Conservation (phyloP, 2,113 vertebrate genomes). For the Clarias gariepinus region DNA sequence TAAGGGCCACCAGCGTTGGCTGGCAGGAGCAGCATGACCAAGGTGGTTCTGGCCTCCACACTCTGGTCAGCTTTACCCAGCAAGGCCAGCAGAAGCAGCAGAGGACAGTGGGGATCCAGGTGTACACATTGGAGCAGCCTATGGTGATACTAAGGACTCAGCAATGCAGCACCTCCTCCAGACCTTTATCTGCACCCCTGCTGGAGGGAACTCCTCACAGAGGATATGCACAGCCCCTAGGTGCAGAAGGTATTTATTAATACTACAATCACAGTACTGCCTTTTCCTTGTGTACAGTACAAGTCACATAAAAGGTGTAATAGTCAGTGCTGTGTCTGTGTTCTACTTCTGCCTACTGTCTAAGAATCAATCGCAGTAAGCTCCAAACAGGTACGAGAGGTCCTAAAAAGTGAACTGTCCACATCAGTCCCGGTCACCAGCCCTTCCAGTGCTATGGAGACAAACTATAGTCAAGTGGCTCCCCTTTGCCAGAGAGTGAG, state of each 20-base stretch:
- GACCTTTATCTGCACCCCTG: slow-evolving; percentile 34
- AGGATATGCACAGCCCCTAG: slow-evolving; percentile 66
- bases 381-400: slow-evolving; percentile 76
- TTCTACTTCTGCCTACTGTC: neutral
- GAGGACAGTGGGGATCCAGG: slow-evolving; percentile 78
- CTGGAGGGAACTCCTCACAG: slow-evolving; percentile 39
- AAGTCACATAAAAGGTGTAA: neutral
- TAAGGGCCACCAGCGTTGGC: slow-evolving; percentile 71
- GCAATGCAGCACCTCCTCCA: slow-evolving; percentile 60
- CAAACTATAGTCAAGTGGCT: slow-evolving; percentile 58
- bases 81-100: slow-evolving; percentile 65
- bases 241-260: slow-evolving; percentile 35
- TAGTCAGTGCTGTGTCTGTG: neutral
- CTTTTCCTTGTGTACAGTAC: neutral
- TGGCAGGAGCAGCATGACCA: slow-evolving; percentile 69
- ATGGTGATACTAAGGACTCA: slow-evolving; percentile 68
- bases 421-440: slow-evolving; percentile 72
- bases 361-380: slow-evolving; percentile 71
- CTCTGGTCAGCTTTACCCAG: slow-evolving; percentile 73
- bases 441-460: slow-evolving; percentile 64
- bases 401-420: slow-evolving; percentile 75
- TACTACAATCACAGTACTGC: neutral
- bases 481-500: slow-evolving; percentile 56
- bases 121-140: slow-evolving; percentile 77
- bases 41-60: slow-evolving; percentile 63